Evolutionary conservation across 2,888 invertebrate genomes (phyloP), one percentile per base, ranked within the genome.

Genomic region (Flexamia atlantica): DNA sequence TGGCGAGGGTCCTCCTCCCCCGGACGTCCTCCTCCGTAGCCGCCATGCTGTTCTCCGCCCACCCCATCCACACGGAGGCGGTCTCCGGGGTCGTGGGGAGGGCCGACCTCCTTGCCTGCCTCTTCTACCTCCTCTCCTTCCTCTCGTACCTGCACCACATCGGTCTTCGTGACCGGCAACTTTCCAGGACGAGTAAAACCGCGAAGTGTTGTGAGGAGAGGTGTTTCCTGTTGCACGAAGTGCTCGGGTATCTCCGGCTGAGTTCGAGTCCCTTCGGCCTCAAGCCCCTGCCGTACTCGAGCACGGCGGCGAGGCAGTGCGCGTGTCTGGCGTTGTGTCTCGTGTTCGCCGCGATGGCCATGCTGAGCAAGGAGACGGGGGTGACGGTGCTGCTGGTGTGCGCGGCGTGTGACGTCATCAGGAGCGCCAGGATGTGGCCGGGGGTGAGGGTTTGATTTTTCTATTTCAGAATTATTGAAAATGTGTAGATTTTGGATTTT

Each of bases 61-160:
- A 99, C 91, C 99, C 99, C 17, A 95, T 99, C 88, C 99, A 99
- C 91, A 97, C 97, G 3, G 99, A 99, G 91, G 98, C 99, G 0
- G 98, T 99, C 42, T 97, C 98, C 0, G 98, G 98, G 30, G 94
- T 98, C 79, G 99, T 99, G 17, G 99, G 99, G 0, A 93, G 99
- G 83, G 98, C 99, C 1, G 99, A 99, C 90, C 92, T 99, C 64
- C 95, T 97, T 32, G 97, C 98, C 17, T 97, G 97, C 81, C 94
- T 97, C 88, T 95, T 98, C 90, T 98, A 97, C 90, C 93, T 98
- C 85, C 91, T 97, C 85, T 95, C 98, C 87, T 95, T 98, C 89
- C 92, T 98, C 88, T 93, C 95, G 80, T 99, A 98, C 91, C 93
- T 94, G 88, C 94, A 94, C 86, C 97, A 97, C 89, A 93, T 96